These are phyloP conservation scores for Nesogale talazaci DNA, from an alignment of 2,113 vertebrate genomes.

Conservation along the genomic window DNA sequence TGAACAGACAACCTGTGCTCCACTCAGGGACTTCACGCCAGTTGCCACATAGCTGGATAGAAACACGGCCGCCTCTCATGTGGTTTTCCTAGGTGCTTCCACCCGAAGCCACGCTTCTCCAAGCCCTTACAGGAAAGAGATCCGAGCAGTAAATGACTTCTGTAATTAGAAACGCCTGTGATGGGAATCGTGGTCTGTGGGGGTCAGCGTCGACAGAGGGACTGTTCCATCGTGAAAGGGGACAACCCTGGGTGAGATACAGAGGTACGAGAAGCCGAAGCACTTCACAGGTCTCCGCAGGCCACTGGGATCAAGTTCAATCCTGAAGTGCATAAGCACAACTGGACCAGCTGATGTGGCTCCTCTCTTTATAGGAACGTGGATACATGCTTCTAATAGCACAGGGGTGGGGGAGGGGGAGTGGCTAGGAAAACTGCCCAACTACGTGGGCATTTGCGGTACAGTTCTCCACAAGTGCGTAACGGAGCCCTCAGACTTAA, in stretches of 20 bases:
- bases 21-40: neutral
- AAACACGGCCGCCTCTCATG: neutral
- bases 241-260: neutral
- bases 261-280: neutral
- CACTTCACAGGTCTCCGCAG: neutral
- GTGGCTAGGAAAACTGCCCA: neutral
- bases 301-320: neutral
- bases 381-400: neutral
- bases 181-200: neutral
- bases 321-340: neutral
- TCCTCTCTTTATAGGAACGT: neutral
- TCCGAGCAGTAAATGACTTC: neutral
- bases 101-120: neutral
- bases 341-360: neutral
- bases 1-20: neutral
- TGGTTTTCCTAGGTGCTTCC: neutral
- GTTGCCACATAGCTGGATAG: neutral
- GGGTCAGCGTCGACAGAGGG: neutral
- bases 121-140: neutral
- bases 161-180: conserved; percentile 20
- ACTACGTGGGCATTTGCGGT: neutral
- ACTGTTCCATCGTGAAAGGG: neutral
- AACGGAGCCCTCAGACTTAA: neutral
- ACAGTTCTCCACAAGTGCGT: neutral
- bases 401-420: too few relatives aligned